phyloP scores from a whole-genome alignment of 2,113 vertebrate species.

The Gymnocephalus cernua region DNA sequence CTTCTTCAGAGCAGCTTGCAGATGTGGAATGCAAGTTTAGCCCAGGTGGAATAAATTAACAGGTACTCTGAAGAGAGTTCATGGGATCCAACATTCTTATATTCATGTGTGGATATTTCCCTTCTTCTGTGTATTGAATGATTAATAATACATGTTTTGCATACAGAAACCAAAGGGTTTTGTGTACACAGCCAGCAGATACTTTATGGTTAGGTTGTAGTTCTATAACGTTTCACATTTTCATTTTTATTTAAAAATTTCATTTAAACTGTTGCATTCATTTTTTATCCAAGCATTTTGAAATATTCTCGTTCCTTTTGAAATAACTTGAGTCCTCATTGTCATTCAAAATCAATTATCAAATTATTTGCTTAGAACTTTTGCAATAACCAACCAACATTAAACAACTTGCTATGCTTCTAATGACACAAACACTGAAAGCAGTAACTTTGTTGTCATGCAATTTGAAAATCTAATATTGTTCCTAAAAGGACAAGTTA shows the following conservation, averaged over 20 bases:
- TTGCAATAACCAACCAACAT: neutral
- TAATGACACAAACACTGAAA: neutral
- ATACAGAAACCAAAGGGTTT: neutral
- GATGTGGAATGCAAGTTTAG: conserved; percentile 86
- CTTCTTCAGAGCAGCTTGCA: conserved; percentile 82
- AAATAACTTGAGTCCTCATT: neutral
- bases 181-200: neutral
- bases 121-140: conserved; percentile 40
- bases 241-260: neutral
- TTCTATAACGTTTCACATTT: neutral
- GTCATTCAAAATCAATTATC: neutral
- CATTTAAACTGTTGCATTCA: neutral
- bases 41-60: conserved; percentile 87
- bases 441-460: neutral
- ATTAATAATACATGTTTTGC: neutral
- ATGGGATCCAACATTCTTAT: conserved; percentile 84
- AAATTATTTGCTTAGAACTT: neutral
- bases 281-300: neutral
- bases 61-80: conserved; percentile 73
- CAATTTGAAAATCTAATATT: neutral
- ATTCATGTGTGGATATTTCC: conserved; percentile 58
- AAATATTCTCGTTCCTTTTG: neutral
- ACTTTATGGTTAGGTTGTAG: neutral
- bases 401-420: neutral
- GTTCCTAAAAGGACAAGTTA: no score